phyloP scores from a whole-genome alignment of 2,113 vertebrate genomes.

The Diphyllodes magnificus region DNA sequence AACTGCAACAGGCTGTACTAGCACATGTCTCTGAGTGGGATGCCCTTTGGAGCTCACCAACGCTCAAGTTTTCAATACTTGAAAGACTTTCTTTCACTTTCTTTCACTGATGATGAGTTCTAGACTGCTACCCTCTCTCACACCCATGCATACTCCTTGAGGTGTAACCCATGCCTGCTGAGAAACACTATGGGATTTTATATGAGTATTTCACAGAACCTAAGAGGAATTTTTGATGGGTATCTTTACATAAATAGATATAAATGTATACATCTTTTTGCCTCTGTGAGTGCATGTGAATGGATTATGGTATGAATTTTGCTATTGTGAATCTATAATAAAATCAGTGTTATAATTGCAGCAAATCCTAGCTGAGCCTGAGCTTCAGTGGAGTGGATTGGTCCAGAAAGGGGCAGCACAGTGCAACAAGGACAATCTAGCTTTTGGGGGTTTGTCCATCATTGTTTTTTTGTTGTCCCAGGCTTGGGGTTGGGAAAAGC shows the following conservation, averaged over 20 bases:
- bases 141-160: neutral
- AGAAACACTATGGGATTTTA: neutral
- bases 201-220: neutral
- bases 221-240: neutral
- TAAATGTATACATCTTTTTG: neutral
- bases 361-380: neutral
- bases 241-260: neutral
- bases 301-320: neutral
- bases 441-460: fast-evolving
- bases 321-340: neutral
- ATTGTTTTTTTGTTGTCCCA: neutral
- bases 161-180: neutral
- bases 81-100: neutral
- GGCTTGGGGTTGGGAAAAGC: neutral
- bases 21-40: neutral
- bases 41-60: neutral
- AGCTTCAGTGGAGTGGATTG: neutral
- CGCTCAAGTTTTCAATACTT: fast-evolving
- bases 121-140: too few relatives aligned
- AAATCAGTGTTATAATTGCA: neutral
- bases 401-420: neutral
- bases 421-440: neutral
- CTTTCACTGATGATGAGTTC: neutral
- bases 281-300: neutral
- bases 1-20: neutral